Conservation (phyloP, 2,888 invertebrate genomes). For the Dicycla oo region DNA sequence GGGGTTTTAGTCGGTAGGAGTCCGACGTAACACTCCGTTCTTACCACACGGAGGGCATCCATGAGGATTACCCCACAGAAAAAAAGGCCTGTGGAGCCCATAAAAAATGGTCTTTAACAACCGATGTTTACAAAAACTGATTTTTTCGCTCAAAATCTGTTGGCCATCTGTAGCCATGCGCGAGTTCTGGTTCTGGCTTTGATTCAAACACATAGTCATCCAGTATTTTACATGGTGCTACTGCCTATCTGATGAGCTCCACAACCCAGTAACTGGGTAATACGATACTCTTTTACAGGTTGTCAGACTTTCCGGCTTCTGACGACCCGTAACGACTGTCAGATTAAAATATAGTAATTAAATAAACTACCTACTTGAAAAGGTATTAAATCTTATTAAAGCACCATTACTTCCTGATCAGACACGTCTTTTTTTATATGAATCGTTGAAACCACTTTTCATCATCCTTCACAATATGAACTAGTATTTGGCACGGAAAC, state of each 20-base stretch:
- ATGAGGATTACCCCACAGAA: too few relatives aligned
- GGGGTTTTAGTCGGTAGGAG: too few relatives aligned
- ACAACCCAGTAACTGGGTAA: too few relatives aligned
- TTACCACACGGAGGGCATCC: too few relatives aligned
- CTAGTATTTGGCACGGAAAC: conserved; percentile 26
- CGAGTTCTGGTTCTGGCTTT: background rate
- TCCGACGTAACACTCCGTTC: too few relatives aligned
- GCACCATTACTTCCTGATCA: background rate
- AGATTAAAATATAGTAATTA: too few relatives aligned
- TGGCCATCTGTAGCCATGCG: too few relatives aligned
- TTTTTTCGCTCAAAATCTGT: background rate
- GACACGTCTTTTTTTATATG: background rate
- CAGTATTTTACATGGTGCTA: too few relatives aligned
- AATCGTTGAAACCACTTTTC: background rate
- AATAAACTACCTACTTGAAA: background rate
- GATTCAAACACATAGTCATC: background rate
- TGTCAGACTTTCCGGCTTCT: too few relatives aligned
- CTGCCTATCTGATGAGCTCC: too few relatives aligned
- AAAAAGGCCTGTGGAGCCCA: background rate
- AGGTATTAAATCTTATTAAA: background rate
- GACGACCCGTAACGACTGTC: too few relatives aligned
- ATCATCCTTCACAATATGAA: background rate
- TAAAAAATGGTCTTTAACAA: background rate
- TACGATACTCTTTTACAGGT: too few relatives aligned
- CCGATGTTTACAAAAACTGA: background rate